Base-by-base conservation (phyloP, 2,113 vertebrate genomes). In the Pipa parva region DNA sequence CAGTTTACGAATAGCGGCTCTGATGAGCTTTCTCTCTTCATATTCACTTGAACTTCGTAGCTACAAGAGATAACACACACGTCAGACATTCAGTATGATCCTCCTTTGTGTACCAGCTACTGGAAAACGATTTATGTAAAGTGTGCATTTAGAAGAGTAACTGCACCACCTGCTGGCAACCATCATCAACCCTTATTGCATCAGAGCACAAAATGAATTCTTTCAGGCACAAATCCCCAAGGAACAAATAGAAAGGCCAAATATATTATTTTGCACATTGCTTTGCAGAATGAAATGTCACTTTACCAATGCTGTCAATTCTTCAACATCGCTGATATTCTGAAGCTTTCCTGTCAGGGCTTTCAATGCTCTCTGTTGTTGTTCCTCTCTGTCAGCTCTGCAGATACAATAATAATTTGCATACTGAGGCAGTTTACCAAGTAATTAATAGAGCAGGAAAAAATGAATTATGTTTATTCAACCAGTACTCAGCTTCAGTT, bases 21-120 rank as follows among this genome's bases (percentile, higher is more conserved):
- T 84, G 72, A 97, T 97, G 72, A 97, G 73, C 77, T 95, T 96
- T 63, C 95, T 92, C 69, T 97, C 94, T 77, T 95, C 93, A 0
- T 92, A 97, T 59, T 95, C 92, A 0, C 72, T 79, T 0, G 95
- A 87, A 0, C 83, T 81, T 22, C 91, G 88, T 39, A 97, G 85
- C 94, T 96, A 75, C 7, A 20, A 56, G 22, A 56, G 25, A 69
- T 8, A 24, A 26, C 6, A 55, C n/a, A n/a, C n/a, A n/a, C n/a
- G n/a, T n/a, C n/a, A n/a, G n/a, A n/a, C n/a, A n/a, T n/a, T n/a
- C n/a, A n/a, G n/a, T n/a, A n/a, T n/a, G n/a, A n/a, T n/a, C n/a
- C n/a, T n/a, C n/a, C n/a, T n/a, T n/a, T n/a, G n/a, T n/a, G n/a
- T n/a, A n/a, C n/a, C n/a, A n/a, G n/a, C n/a, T n/a, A n/a, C n/a